Evolutionary conservation across 2,888 invertebrate species (phyloP).

Genomic region (Onthophagus sagittarius): DNA sequence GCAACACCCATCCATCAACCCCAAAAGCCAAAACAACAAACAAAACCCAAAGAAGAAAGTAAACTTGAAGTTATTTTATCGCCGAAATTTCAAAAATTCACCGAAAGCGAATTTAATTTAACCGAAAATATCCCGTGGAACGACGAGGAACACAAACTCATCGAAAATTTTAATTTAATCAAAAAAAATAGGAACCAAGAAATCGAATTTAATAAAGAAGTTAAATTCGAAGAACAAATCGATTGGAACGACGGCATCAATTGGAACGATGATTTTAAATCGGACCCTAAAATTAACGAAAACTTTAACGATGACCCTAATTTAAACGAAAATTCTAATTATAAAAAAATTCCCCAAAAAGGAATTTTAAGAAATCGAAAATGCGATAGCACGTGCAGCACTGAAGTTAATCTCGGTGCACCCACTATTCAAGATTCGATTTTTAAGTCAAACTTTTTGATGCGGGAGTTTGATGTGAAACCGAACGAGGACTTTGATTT

Average conservation of each 20-base stretch:
- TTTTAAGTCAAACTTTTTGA: slow-evolving; percentile 36
- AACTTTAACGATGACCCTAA: neutral
- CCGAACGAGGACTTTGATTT: slow-evolving; percentile 21
- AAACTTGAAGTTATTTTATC: neutral
- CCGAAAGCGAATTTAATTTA: neutral
- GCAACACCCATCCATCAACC: too few relatives aligned
- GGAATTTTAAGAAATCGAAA: neutral
- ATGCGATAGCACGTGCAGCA: neutral
- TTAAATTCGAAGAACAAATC: neutral
- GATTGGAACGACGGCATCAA: neutral
- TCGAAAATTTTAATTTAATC: too few relatives aligned
- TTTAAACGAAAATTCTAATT: neutral
- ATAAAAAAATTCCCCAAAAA: neutral
- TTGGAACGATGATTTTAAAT: neutral
- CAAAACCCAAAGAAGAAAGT: neutral
- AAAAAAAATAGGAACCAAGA: too few relatives aligned
- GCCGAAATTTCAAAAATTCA: neutral
- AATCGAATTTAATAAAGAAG: too few relatives aligned
- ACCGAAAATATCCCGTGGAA: neutral
- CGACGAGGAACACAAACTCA: neutral
- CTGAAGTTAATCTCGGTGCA: neutral
- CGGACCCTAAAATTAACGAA: neutral
- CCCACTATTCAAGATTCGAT: slow-evolving; percentile 27
- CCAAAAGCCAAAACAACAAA: too few relatives aligned
- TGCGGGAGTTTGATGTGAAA: slow-evolving; percentile 35